Conservation (phyloP, 2,888 invertebrate genomes). For the Zaprionus obscuricornis region DNA sequence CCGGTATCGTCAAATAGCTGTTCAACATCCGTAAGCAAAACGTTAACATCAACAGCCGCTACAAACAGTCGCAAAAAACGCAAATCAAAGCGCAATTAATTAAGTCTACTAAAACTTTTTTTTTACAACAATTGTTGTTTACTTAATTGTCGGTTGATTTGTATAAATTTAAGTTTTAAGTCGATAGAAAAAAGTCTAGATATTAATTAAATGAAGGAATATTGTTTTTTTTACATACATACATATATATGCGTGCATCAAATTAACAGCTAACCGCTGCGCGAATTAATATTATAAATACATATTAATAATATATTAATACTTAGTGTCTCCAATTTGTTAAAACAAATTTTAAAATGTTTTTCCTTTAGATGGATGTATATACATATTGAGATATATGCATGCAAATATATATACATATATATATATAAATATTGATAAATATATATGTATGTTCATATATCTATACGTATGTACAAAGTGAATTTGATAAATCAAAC, state of each 20-base stretch:
- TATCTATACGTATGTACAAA: constrained; percentile 17
- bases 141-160: constrained; percentile 44
- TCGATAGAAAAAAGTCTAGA: constrained; percentile 41
- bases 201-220: constrained; percentile 58
- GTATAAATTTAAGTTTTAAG: constrained; percentile 56
- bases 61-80: constrained; percentile 76
- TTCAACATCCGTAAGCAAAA: constrained; percentile 17
- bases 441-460: no score
- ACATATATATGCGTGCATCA: no score
- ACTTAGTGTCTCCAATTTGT: constrained; percentile 62
- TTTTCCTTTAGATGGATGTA: constrained; percentile 55
- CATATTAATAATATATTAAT: constrained; percentile 49
- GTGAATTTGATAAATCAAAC: constrained; percentile 27
- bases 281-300: constrained; percentile 43
- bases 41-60: constrained; percentile 18
- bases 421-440: constrained; percentile 14
- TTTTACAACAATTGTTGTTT: no score
- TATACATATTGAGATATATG: constrained; percentile 43
- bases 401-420: constrained; percentile 35
- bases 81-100: constrained; percentile 74
- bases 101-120: constrained; percentile 16
- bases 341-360: constrained; percentile 69
- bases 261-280: constrained; percentile 58
- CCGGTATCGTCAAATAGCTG: constrained; percentile 14
- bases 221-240: constrained; percentile 59